A percentile compares a stretch with the other conserved stretches of the same genome.
phyloP scores from a whole-genome alignment of 2,797 vertebrate genomes.

The Bothrops alternatus region DNA sequence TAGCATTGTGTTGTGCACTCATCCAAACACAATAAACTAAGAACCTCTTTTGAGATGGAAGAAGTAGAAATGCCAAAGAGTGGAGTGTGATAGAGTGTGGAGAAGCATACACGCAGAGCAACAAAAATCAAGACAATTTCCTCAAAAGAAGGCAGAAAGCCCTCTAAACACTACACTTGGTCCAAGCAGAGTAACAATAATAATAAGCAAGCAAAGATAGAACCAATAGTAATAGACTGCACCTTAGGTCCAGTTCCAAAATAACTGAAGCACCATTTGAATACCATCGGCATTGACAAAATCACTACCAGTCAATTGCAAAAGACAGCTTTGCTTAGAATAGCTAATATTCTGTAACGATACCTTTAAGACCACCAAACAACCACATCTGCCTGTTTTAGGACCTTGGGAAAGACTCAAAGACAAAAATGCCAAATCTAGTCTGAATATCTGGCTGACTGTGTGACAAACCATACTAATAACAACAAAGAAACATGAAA shows the following conservation, averaged over 20 bases:
- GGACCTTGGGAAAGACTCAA: neutral
- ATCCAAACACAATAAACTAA: neutral
- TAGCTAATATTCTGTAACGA: neutral
- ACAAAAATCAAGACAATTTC: neutral
- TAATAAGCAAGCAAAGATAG: neutral
- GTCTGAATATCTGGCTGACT: neutral
- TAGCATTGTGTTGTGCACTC: neutral
- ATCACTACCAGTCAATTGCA: neutral
- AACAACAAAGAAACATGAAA: neutral
- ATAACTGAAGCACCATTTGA: neutral
- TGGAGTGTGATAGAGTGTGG: neutral
- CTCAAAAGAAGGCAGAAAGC: neutral
- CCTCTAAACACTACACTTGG: neutral
- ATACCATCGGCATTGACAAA: neutral
- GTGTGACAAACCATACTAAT: neutral
- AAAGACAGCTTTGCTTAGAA: neutral
- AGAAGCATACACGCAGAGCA: neutral
- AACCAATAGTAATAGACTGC: neutral
- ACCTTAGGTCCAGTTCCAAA: neutral
- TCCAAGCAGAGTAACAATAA: neutral
- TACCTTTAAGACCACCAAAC: neutral
- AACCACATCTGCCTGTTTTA: neutral
- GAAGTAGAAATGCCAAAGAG: neutral
- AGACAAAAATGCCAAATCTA: neutral
- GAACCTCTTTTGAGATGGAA: neutral